Evolutionary conservation across 2,888 invertebrate species (phyloP).

Genomic region (Phragmatobia fuliginosa): DNA sequence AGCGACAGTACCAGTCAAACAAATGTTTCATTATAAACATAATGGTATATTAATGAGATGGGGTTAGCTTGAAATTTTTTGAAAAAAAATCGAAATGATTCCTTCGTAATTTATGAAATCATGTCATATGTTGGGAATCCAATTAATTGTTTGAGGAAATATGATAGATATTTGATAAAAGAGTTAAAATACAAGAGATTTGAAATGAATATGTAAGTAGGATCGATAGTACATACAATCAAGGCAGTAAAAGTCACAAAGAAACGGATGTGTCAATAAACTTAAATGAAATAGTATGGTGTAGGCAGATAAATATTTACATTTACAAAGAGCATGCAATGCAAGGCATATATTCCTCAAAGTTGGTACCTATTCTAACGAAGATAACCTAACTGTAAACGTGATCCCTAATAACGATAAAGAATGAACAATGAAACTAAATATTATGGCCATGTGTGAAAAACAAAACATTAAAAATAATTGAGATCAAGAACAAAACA

Average conservation of each 20-base stretch:
- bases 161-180: background rate
- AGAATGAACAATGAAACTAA: constrained; percentile 40
- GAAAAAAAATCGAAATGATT: too few species aligned
- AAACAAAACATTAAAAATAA: constrained; percentile 10
- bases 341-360: constrained; percentile 74
- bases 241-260: background rate
- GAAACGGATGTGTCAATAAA: constrained; percentile 1
- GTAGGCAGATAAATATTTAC: constrained; percentile 39
- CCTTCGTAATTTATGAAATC: background rate
- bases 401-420: constrained; percentile 3
- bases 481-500: constrained; percentile 4
- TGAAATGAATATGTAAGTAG: background rate
- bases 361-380: constrained; percentile 65
- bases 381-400: background rate
- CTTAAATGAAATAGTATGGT: constrained; percentile 1
- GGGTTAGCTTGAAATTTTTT: background rate
- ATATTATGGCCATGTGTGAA: constrained; percentile 60
- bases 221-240: constrained; percentile 3
- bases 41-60: constrained; percentile 18
- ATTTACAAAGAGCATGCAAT: constrained; percentile 65
- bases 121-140: background rate
- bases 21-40: constrained; percentile 17
- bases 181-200: background rate
- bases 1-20: constrained; percentile 44
- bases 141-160: background rate